These are phyloP conservation scores for Lottia gigantea DNA, from an alignment of 2,888 invertebrate genomes.

Conservation along the genomic window DNA sequence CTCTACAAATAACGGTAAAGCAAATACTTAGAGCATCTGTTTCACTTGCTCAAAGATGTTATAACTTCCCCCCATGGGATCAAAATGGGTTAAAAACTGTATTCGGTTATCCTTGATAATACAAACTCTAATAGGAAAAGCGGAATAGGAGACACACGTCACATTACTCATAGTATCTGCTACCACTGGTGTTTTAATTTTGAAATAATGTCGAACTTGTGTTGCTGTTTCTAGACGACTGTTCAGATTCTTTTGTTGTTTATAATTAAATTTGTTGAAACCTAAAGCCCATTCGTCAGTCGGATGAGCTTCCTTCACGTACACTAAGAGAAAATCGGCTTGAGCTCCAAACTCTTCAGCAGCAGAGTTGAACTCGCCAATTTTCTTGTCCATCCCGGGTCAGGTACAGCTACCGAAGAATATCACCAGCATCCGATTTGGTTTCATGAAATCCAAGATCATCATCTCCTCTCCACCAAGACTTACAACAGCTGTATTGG, in stretches of 20 bases:
- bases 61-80: too few relatives aligned
- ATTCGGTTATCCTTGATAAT: too few relatives aligned
- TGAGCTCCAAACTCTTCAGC: not conserved
- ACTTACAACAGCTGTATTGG: not conserved
- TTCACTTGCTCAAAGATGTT: too few relatives aligned
- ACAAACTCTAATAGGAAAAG: not conserved
- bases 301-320: not conserved
- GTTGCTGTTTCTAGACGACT: conserved; percentile 49
- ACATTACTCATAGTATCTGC: not conserved
- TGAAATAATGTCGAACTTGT: conserved; percentile 24
- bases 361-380: conserved; percentile 2
- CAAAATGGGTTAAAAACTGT: too few relatives aligned
- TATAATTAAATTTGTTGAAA: conserved; percentile 24
- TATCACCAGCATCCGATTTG: not conserved
- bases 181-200: not conserved
- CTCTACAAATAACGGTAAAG: too few relatives aligned
- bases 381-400: not conserved
- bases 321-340: not conserved
- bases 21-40: too few relatives aligned
- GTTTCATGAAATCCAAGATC: not conserved
- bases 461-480: not conserved
- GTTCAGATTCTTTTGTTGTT: conserved; percentile 36
- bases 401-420: not conserved
- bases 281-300: not conserved
- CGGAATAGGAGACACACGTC: not conserved